Evolutionary conservation across 2,797 vertebrate species (phyloP).

Genomic region (Brachyrhaphis roseni): DNA sequence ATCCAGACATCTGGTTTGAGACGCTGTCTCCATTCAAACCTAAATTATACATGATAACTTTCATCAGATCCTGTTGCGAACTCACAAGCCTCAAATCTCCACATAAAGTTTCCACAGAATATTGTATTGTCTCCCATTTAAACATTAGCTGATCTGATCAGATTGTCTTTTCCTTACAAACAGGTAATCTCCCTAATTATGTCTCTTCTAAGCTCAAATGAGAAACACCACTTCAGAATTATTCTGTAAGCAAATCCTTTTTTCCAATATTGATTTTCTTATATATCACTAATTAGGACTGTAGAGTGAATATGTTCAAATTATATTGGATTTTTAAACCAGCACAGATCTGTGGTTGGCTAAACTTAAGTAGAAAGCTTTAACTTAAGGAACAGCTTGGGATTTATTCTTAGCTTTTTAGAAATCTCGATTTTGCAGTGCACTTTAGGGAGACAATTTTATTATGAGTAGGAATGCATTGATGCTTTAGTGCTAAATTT

Average conservation of each 20-base stretch:
- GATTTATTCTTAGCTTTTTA: conserved; percentile 14
- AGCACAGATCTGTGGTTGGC: conserved; percentile 40
- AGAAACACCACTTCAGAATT: conserved; percentile 4
- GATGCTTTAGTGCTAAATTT: neutral
- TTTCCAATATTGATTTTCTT: conserved; percentile 1
- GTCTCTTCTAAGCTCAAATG: conserved; percentile 11
- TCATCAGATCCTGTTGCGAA: conserved; percentile 48
- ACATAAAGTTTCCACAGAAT: conserved; percentile 31
- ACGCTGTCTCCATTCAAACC: conserved; percentile 40
- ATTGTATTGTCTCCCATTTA: conserved; percentile 35
- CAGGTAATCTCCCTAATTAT: conserved; percentile 8
- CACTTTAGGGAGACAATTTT: neutral
- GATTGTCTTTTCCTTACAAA: conserved; percentile 16
- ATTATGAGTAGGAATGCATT: neutral
- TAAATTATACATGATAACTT: conserved; percentile 61
- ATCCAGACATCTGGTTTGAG: conserved; percentile 73
- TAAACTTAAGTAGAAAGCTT: conserved; percentile 34
- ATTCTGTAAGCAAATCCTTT: neutral
- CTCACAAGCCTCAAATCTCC: conserved; percentile 47
- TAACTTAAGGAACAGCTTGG: conserved; percentile 49
- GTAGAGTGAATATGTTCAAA: conserved; percentile 40
- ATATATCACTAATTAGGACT: conserved; percentile 23
- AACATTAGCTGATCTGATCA: conserved; percentile 15
- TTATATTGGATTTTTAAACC: conserved; percentile 34
- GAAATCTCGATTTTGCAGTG: neutral